Base-by-base conservation (phyloP, 64 coral and sea anemone species). In the Montipora capricornis region DNA sequence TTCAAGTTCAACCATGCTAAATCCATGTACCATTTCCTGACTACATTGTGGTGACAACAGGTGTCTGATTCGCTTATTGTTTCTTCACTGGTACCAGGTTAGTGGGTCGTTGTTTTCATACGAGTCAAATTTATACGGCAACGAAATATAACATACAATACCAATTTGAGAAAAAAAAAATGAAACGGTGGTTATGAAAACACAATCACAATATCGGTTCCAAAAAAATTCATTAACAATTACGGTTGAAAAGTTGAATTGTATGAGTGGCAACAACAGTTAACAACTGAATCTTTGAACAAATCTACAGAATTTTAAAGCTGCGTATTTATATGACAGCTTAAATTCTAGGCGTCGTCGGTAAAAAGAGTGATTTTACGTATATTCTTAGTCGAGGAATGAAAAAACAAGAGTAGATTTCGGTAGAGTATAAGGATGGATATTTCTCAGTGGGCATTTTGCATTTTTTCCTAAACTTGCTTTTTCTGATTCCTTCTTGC, bases 1-100 rank as follows among this genome's bases (percentile, higher is more conserved):
- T 37, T 37, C 37, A 37, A 37, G 37, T 37, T 37, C 37, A 37
- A 37, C 37, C 37, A 37, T 37, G 37, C 37, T 37, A 37, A 37
- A 37, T 37, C 37, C 37, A 37, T 37, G 37, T 37, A 37, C 20
- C 20, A 22, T 71, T 71, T 3, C 14, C 19, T 20, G 20, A 20
- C 68, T n/a, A 20, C 68, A 71, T 71, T 71, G 17, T n/a, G 47
- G 15, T 73, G 8, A 86, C 6, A 86, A 20, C 82, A 86, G 44
- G 82, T 86, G 44, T 67, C 11, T 67, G 61, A 19, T 20, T 71
- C 64, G 66, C 17, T 12, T 19, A 86, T 86, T 86, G 45, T 22
- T 47, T 24, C 15, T 20, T 57, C 53, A 86, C 82, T 3, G 66
- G 82, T 86, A 73, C 82, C 82, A 20, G 82, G 14, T 14, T 5